Evolutionary conservation across 2,113 vertebrate species (phyloP), one percentile per base, ranked within the genome.

Genomic region (Calidris pugnax): DNA sequence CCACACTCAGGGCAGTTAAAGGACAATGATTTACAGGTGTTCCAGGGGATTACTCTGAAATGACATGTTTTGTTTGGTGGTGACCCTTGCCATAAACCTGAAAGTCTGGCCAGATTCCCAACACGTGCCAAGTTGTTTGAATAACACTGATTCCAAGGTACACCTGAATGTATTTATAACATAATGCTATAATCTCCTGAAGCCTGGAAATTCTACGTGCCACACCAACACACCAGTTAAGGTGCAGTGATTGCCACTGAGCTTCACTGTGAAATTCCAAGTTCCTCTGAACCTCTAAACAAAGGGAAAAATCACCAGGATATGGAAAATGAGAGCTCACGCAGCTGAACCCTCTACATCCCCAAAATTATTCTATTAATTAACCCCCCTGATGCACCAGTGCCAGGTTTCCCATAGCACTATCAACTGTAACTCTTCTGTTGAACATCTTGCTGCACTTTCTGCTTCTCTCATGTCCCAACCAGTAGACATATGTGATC

Each of bases 1-100:
- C 1, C 39, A 50, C 66, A 19, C 0, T 30, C 43, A 51, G 50
- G 0, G 1, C 51, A 18, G 35, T 19, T 20, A 17, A 41, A 59
- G 53, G 33, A 19, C 22, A 27, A 28, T 1, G 15, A 62, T n/a
- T 26, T 33, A 81, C 21, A 66, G 47, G 26, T 8, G 6, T 1
- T 33, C 15, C 35, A 8, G n/a, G 50, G 32, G 55, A n/a, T 60
- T 41, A 11, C 23, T 27, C 33, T 43, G 39, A 41, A 82, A 35
- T 26, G 3, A 6, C 9, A 20, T 2, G 4, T 32, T 59, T 72
- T 84, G 12, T 5, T 30, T 67, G 41, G 20, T 19, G 43, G 22
- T 59, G 37, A 60, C 18, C 39, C 59, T 22, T 57, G 27, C 51
- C 23, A 14, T 16, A 74, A 67, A 56, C 21, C 11, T 48, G 51